Evolutionary conservation across 2,888 invertebrate species (phyloP).

Genomic region (Machimus rusticus): DNA sequence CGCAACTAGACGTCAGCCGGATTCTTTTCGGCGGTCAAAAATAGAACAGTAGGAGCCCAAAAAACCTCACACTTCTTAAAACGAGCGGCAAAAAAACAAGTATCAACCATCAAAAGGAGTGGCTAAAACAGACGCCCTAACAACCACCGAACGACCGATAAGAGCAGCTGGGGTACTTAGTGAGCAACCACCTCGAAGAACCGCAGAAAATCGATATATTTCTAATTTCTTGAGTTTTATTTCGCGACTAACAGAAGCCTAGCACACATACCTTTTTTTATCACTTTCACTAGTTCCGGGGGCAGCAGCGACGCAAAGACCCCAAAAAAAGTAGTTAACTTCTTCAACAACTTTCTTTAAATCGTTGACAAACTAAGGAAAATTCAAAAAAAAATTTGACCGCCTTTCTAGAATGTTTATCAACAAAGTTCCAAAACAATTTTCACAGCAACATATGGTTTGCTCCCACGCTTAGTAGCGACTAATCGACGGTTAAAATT

Average conservation of each 20-base stretch:
- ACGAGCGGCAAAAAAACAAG: neutral
- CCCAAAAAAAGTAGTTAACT: neutral
- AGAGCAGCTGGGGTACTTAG: neutral
- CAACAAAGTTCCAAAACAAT: conserved; percentile 20
- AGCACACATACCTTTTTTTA: conserved; percentile 24
- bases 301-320: neutral
- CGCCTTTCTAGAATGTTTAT: neutral
- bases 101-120: neutral
- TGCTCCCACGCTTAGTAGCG: neutral
- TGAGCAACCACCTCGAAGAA: conserved; percentile 3
- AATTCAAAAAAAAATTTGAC: neutral
- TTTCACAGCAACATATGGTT: conserved; percentile 30
- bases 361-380: neutral
- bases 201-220: conserved; percentile 21
- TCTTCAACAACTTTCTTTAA: neutral
- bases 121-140: neutral
- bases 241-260: neutral
- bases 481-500: neutral
- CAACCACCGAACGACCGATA: conserved; percentile 7
- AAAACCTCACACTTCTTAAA: conserved; percentile 15
- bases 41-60: neutral
- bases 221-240: neutral
- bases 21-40: neutral
- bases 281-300: neutral
- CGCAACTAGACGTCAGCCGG: neutral